These are phyloP conservation scores for Probosciger aterrimus DNA, from an alignment of 2,113 vertebrate genomes.

Conservation along the genomic window DNA sequence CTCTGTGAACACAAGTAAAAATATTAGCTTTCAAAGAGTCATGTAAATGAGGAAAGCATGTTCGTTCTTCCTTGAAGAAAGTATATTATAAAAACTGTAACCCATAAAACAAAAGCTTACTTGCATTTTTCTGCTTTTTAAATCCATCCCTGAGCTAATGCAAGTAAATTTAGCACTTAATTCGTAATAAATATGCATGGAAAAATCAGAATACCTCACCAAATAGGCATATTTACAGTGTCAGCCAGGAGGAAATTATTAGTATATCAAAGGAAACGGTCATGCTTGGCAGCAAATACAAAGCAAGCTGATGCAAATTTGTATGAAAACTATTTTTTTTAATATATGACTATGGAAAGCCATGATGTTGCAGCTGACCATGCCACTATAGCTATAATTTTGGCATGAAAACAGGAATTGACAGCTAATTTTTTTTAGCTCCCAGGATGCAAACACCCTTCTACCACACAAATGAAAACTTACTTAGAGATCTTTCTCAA, in stretches of 20 bases:
- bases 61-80: slow-evolving; percentile 47
- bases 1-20: background rate
- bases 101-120: slow-evolving; percentile 50
- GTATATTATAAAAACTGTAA: slow-evolving; percentile 9
- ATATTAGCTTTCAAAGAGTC: slow-evolving; percentile 33
- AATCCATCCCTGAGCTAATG: slow-evolving; percentile 32
- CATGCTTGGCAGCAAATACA: background rate
- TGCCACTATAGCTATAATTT: background rate
- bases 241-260: background rate
- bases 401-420: background rate
- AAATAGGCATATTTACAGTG: background rate
- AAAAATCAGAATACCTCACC: background rate
- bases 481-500: background rate
- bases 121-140: slow-evolving; percentile 37
- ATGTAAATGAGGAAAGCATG: background rate
- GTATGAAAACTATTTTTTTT: background rate
- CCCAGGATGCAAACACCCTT: background rate
- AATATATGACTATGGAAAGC: background rate
- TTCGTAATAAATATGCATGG: slow-evolving; percentile 56
- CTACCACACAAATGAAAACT: background rate
- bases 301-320: background rate
- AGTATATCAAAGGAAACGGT: background rate
- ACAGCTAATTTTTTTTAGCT: background rate
- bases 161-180: slow-evolving; percentile 39
- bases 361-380: accelerated